These are phyloP conservation scores for Disparrhopalites patrizii DNA, from an alignment of 2,888 invertebrate genomes.

Conservation along the genomic window DNA sequence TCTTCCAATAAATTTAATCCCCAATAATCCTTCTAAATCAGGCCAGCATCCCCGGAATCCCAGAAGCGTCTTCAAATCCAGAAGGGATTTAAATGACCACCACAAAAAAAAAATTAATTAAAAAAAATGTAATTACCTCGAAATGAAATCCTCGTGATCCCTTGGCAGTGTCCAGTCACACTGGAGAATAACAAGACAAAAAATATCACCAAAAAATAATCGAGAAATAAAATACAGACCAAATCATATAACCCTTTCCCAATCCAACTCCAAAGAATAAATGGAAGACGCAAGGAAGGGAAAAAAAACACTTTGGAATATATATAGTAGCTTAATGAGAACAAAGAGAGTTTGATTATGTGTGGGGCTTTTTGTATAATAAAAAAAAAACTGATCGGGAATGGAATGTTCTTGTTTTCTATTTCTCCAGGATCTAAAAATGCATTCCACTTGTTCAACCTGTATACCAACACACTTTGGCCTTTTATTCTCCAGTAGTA, in stretches of 20 bases:
- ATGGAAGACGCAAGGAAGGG: not conserved
- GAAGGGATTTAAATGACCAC: too few relatives aligned
- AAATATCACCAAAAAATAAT: not conserved
- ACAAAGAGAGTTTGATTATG: conserved; percentile 4
- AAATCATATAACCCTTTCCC: not conserved
- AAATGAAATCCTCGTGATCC: not conserved
- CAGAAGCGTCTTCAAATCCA: too few relatives aligned
- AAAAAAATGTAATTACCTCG: not conserved
- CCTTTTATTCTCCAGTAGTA: conserved; percentile 9
- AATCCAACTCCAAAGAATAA: not conserved
- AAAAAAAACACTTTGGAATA: not conserved
- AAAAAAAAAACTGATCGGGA: conserved; percentile 1
- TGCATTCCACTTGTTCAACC: conserved; percentile 20
- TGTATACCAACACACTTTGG: conserved; percentile 6
- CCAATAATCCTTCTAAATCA: too few relatives aligned
- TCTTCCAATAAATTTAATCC: too few relatives aligned
- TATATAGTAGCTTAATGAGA: not conserved
- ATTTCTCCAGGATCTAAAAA: conserved; percentile 22
- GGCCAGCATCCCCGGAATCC: too few relatives aligned
- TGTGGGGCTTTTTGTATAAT: not conserved
- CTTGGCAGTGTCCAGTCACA: not conserved
- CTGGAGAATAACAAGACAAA: too few relatives aligned
- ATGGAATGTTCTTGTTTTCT: conserved; percentile 25
- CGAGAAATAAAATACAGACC: not conserved
- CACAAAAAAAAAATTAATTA: not conserved